Conservation (phyloP, 30 jellyfish, hydroid and myxozoan genomes). For the Chrysaora quinquecirrha region DNA sequence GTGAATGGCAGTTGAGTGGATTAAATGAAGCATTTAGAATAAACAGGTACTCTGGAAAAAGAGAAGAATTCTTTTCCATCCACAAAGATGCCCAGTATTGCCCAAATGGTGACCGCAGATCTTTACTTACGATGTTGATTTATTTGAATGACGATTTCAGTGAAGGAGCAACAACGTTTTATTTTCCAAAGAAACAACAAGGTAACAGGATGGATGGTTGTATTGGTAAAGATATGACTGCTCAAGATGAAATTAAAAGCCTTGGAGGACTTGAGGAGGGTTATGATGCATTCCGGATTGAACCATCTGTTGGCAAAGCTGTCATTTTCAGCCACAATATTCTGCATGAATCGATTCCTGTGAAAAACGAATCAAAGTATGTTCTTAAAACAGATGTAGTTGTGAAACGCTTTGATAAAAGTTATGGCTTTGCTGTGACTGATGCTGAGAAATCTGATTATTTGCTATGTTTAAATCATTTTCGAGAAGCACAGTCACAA, state of each 20-base stretch:
- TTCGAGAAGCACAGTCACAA: slow-evolving; percentile 51
- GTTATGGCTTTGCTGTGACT: slow-evolving; percentile 52
- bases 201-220: background rate
- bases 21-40: slow-evolving; percentile 39
- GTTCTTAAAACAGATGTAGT: slow-evolving; percentile 56
- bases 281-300: slow-evolving; percentile 26
- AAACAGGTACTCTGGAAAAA: slow-evolving; percentile 6
- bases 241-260: slow-evolving; percentile 37
- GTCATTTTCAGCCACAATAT: slow-evolving; percentile 65
- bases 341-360: slow-evolving; percentile 50
- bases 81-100: slow-evolving; percentile 71
- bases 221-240: slow-evolving; percentile 36
- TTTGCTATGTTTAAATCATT: slow-evolving; percentile 49
- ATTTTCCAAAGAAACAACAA: slow-evolving; percentile 44
- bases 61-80: slow-evolving; percentile 25
- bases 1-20: slow-evolving; percentile 54
- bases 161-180: slow-evolving; percentile 65
- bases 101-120: slow-evolving; percentile 75
- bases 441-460: slow-evolving; percentile 58
- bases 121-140: slow-evolving; percentile 42
- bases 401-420: slow-evolving; percentile 27
- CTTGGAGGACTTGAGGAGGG: slow-evolving; percentile 66
- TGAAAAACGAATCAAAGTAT: slow-evolving; percentile 13
- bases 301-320: slow-evolving; percentile 55
- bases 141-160: slow-evolving; percentile 64